Evolutionary conservation across 1,140 invertebrate genomes (phyloP).

Genomic region (Heterodera schachtii): DNA sequence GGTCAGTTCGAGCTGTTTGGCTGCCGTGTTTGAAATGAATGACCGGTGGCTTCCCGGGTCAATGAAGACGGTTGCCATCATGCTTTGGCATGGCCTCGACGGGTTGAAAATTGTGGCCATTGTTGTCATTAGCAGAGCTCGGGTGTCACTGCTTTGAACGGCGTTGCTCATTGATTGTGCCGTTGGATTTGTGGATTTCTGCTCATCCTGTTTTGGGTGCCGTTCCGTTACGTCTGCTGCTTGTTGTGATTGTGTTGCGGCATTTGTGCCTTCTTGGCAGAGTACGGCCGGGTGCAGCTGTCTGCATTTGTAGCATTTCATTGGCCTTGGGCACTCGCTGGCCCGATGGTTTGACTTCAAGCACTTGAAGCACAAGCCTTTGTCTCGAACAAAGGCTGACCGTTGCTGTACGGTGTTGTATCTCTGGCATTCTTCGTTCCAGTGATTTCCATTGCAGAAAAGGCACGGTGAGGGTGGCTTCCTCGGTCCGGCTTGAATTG

Average conservation of each 20-base stretch:
- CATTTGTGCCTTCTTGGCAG: background rate
- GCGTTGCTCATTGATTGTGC: background rate
- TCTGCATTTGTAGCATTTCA: no score
- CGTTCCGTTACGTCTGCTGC: background rate
- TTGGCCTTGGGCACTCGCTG: background rate
- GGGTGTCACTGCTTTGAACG: background rate
- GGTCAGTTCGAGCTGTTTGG: background rate
- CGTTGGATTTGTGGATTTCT: background rate
- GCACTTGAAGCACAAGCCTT: background rate
- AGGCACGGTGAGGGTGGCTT: background rate
- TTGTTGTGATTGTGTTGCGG: no score
- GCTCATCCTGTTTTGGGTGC: background rate
- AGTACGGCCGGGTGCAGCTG: background rate
- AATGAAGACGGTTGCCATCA: background rate
- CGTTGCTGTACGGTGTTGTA: background rate
- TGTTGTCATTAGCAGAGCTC: background rate
- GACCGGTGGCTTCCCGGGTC: slow-evolving; percentile 8
- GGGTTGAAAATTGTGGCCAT: background rate
- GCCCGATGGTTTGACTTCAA: background rate
- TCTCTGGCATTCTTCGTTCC: background rate
- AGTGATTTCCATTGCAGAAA: background rate
- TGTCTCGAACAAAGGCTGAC: no score
- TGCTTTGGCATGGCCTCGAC: no score
- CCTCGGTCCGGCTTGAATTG: no score
- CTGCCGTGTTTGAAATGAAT: background rate